These are phyloP conservation scores for Tipula helvola DNA, from an alignment of 2,888 invertebrate genomes.

Conservation along the genomic window DNA sequence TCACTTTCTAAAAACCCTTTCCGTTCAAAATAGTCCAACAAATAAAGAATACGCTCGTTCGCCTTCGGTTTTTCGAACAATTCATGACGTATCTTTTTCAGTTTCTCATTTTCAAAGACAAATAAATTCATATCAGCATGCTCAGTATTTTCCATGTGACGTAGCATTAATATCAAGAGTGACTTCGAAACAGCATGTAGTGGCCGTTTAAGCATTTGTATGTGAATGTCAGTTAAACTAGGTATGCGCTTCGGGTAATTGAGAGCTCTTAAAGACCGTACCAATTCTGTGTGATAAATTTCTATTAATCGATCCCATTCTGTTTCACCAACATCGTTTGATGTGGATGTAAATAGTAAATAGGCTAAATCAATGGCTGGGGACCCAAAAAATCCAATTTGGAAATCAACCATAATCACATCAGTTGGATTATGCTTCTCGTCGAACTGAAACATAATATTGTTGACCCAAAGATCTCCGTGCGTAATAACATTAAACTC, in stretches of 20 bases:
- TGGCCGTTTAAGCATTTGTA: background rate
- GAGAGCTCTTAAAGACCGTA: background rate
- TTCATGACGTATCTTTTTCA: background rate
- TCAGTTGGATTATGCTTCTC: slow-evolving; percentile 20
- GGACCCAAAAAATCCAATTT: background rate
- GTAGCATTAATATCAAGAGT: background rate
- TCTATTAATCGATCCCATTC: background rate
- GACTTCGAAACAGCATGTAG: background rate
- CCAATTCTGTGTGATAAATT: background rate
- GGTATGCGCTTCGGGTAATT: background rate
- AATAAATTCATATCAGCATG: background rate
- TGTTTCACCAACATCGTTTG: background rate
- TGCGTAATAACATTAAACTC: slow-evolving; percentile 5
- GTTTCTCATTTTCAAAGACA: background rate
- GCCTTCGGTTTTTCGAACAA: background rate
- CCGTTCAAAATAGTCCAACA: background rate
- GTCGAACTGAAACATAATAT: slow-evolving; percentile 5
- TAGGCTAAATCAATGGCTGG: slow-evolving; percentile 7
- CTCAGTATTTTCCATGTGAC: background rate
- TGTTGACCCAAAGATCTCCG: slow-evolving; percentile 5
- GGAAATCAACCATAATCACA: slow-evolving; percentile 15
- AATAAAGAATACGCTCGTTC: background rate
- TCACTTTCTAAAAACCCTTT: background rate
- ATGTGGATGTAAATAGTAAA: background rate
- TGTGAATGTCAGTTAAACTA: background rate